Base-by-base conservation (phyloP, 2,797 vertebrate genomes). In the Enteromius radiatus region DNA sequence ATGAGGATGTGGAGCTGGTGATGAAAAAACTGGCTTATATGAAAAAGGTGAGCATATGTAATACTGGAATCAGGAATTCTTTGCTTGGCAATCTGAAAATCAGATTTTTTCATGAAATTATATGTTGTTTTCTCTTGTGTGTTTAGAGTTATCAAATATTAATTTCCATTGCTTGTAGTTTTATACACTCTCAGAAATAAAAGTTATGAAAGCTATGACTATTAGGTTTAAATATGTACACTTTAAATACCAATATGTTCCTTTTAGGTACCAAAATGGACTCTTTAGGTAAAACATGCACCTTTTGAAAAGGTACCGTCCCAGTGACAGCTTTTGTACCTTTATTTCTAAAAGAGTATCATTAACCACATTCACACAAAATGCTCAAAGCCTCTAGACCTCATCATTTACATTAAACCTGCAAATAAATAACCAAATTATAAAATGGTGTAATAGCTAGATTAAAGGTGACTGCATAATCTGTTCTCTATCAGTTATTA, bases 1-100 rank as follows among this genome's bases (percentile, higher is more conserved):
- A 93, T n/a, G 94, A 94, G 74, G 94, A 95, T 1, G 88, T 92
- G 41, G 91, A 93, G 65, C 21, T 88, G 15, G 81, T 93, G 47
- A 87, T 91, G 21, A 93, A 92, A 85, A 87, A 94, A 88, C 88
- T 96, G 86, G 93, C 93, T 26, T 85, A 88, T 7, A 52, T 93
- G 86, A 93, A 82, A 75, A 92, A 92, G 91, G 93, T 92, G 17
- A 68, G 87, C 86, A 23, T 75, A 71, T 78, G 4, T 33, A 73
- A 47, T 71, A 26, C 11, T 14, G 36, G 21, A 17, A 65, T 41
- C 54, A 38, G 36, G 23, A 54, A 59, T 36, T 21, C 19, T 47
- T 31, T 49, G 47, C 28, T 52, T 70, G 7, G 7, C 26, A 49
- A 31, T 33, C 17, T 49, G 26, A 71, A 71, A 71, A 5, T 38